phyloP scores from a whole-genome alignment of 2,113 vertebrate genomes.

The Leiothrix lutea region DNA sequence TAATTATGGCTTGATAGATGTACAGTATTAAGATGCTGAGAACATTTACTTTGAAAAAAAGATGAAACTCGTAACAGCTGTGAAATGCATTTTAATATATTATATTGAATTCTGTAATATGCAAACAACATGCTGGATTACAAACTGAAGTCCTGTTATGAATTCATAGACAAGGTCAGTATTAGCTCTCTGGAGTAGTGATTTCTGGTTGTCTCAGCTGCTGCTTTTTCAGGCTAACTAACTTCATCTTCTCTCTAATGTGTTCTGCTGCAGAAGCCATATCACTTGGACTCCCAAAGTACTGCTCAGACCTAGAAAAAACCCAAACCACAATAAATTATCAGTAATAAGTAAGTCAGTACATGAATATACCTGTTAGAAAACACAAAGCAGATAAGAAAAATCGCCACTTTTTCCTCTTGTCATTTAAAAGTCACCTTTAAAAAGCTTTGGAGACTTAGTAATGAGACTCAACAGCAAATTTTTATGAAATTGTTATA shows the following conservation, averaged over 20 bases:
- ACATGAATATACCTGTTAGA: not conserved
- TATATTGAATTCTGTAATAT: constrained; percentile 62
- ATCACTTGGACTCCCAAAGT: constrained; percentile 92
- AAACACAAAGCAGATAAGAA: not conserved
- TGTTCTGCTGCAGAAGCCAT: constrained; percentile 90
- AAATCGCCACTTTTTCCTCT: not conserved
- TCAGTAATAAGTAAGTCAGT: not conserved
- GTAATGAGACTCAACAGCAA: not conserved
- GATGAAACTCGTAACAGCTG: constrained; percentile 55
- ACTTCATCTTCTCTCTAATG: constrained; percentile 92
- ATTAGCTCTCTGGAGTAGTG: constrained; percentile 79
- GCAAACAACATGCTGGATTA: constrained; percentile 67
- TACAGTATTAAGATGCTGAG: constrained; percentile 71
- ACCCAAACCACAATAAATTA: not conserved
- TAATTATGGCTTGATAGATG: constrained; percentile 79
- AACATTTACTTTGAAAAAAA: constrained; percentile 63
- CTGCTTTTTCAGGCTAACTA: constrained; percentile 89
- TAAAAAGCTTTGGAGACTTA: not conserved
- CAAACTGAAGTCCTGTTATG: constrained; percentile 62
- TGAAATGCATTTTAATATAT: constrained; percentile 72
- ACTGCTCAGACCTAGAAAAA: constrained; percentile 88
- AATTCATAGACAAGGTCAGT: constrained; percentile 39
- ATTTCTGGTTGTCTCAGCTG: constrained; percentile 79
- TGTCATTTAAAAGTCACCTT: not conserved
- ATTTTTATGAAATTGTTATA: not conserved